A percentile compares a stretch with the other conserved stretches of the same genome.
Evolutionary conservation across 2,888 invertebrate genomes (phyloP).

Genomic region (Suillia variegata): DNA sequence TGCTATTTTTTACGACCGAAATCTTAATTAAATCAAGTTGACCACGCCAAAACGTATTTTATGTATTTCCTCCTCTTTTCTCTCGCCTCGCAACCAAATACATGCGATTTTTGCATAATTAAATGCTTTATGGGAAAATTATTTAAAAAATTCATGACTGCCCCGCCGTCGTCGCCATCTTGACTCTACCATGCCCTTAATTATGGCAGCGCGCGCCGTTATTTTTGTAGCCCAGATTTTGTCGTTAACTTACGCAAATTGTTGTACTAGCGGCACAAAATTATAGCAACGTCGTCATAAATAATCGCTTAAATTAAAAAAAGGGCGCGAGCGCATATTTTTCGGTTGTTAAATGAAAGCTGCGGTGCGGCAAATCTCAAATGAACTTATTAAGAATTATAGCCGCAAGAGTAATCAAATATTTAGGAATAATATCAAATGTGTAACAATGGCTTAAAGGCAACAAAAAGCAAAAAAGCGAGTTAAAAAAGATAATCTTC

Average conservation of each 20-base stretch:
- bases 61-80: too few species aligned
- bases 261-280: neutral
- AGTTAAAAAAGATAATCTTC: neutral
- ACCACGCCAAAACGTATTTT: constrained; percentile 11
- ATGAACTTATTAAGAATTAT: too few species aligned
- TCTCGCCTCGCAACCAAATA: neutral
- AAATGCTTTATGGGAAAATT: constrained; percentile 22
- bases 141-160: constrained; percentile 22
- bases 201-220: neutral
- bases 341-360: too few species aligned
- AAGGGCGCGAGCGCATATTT: too few species aligned
- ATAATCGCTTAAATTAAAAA: neutral
- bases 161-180: too few species aligned
- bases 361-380: too few species aligned
- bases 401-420: too few species aligned
- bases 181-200: neutral
- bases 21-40: constrained; percentile 15
- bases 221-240: neutral
- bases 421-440: too few species aligned
- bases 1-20: too few species aligned
- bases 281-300: neutral
- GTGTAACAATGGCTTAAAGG: too few species aligned
- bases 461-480: neutral
- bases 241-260: neutral
- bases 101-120: constrained; percentile 22